Evolutionary conservation across 2,888 invertebrate species (phyloP).

Genomic region (Yponomeuta sedellus): DNA sequence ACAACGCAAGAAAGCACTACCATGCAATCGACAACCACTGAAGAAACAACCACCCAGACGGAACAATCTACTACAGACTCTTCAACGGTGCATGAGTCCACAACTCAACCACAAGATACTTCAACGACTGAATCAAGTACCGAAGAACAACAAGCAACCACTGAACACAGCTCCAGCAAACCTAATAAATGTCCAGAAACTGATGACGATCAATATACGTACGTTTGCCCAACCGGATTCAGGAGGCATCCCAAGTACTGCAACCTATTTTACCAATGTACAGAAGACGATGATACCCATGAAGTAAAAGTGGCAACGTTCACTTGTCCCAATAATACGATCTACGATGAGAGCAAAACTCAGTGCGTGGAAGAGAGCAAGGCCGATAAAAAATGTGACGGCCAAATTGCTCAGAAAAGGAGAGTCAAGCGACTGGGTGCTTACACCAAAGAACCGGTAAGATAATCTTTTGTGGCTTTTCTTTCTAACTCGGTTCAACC

Average conservation of each 20-base stretch:
- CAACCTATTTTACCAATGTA: slow-evolving; percentile 90
- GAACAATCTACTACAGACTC: slow-evolving; percentile 15
- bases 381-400: slow-evolving; percentile 74
- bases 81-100: slow-evolving; percentile 21
- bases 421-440: slow-evolving; percentile 73
- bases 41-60: slow-evolving; percentile 25
- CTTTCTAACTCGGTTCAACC: no score
- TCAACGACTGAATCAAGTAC: slow-evolving; percentile 28
- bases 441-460: slow-evolving; percentile 77
- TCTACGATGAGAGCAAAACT: slow-evolving; percentile 83
- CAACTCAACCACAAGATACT: slow-evolving; percentile 16
- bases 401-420: slow-evolving; percentile 70
- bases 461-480: slow-evolving; percentile 22
- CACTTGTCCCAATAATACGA: slow-evolving; percentile 85
- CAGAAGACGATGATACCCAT: slow-evolving; percentile 78
- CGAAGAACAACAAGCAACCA: slow-evolving; percentile 31
- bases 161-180: slow-evolving; percentile 34
- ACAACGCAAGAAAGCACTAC: slow-evolving; percentile 25
- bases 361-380: slow-evolving; percentile 82
- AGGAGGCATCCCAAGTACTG: slow-evolving; percentile 89
- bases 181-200: slow-evolving; percentile 71
- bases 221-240: slow-evolving; percentile 90
- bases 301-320: slow-evolving; percentile 85
- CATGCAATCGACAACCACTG: slow-evolving; percentile 20
- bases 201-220: slow-evolving; percentile 81